These are phyloP conservation scores for mouse (Mus musculus) DNA, from an alignment of 2,113 vertebrate species.

Conservation along the genomic window GRCm39 chr1:22925001-22925500, in stretches of 20 bases:
- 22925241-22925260: not conserved
- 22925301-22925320: not conserved
- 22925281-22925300: not conserved
- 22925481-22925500: not conserved
- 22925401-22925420: not conserved
- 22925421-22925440: no score
- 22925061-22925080: conserved; percentile 23
- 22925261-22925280: not conserved
- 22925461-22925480: not conserved
- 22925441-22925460: no score
- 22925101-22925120: conserved; percentile 18
- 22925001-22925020: not conserved
- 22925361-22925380: not conserved
- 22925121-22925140: conserved; percentile 54
- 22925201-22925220: not conserved
- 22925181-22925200: not conserved
- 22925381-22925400: not conserved
- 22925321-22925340: not conserved
- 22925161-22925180: not conserved
- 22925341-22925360: not conserved
- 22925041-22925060: conserved; percentile 43
- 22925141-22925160: conserved; percentile 32
- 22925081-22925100: conserved; percentile 21
- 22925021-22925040: conserved; percentile 5
- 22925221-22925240: not conserved